These are phyloP conservation scores for Alectoris magna DNA, from an alignment of 2,797 vertebrate species.

Conservation along the genomic window DNA sequence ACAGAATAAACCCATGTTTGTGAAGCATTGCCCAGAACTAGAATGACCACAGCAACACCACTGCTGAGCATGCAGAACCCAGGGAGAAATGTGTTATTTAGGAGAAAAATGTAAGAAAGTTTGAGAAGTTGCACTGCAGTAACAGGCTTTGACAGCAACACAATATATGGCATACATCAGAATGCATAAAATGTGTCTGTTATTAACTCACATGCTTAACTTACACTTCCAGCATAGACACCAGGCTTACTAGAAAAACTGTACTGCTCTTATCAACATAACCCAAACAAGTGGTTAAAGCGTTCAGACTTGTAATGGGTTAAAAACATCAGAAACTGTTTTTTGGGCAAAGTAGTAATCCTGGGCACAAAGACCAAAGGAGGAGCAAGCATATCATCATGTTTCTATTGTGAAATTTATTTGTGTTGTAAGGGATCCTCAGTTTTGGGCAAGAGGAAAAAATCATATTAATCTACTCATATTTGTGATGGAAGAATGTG, in stretches of 20 bases:
- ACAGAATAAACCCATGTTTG: neutral
- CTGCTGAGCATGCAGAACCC: neutral
- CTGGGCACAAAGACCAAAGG: slow-evolving; percentile 41
- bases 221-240: neutral
- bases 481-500: slow-evolving; percentile 80
- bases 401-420: slow-evolving; percentile 71
- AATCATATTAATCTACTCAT: slow-evolving; percentile 83
- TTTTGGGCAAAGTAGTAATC: slow-evolving; percentile 65
- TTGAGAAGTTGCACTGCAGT: neutral
- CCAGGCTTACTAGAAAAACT: slow-evolving; percentile 6
- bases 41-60: neutral
- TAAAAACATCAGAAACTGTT: slow-evolving; percentile 63
- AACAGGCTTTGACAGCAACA: neutral
- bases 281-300: neutral
- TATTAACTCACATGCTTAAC: neutral
- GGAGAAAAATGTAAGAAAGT: neutral
- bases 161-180: neutral
- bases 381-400: slow-evolving; percentile 40
- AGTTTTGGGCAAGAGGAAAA: slow-evolving; percentile 62
- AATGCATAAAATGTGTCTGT: rapidly evolving
- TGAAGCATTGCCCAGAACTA: neutral
- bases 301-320: slow-evolving; percentile 10
- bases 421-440: slow-evolving; percentile 71
- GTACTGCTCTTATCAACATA: neutral
- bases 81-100: rapidly evolving